A percentile compares a stretch with the other conserved stretches of the same genome.
phyloP scores from a whole-genome alignment of 2,888 invertebrate genomes.

The Spisula solida region DNA sequence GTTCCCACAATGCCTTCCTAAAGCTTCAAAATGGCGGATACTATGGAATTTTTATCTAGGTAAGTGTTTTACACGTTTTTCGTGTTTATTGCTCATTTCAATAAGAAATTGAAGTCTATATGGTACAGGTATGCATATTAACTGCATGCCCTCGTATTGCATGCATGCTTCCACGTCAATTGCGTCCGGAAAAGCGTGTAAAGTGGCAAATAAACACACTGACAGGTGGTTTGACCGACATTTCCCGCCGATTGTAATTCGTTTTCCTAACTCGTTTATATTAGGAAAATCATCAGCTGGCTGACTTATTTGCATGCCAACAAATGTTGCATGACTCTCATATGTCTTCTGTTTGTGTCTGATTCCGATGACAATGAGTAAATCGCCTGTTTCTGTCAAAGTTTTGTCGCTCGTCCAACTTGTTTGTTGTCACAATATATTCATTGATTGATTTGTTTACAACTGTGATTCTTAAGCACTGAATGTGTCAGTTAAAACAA shows the following conservation, averaged over 20 bases:
- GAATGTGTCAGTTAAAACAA: not conserved
- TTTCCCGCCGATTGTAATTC: conserved; percentile 56
- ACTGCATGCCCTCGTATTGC: not conserved
- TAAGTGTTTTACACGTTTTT: conserved; percentile 46
- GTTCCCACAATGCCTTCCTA: conserved; percentile 60
- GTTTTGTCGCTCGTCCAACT: not conserved
- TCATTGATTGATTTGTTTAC: not conserved
- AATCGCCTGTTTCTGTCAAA: not conserved
- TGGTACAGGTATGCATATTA: not conserved
- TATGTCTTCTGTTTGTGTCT: not conserved
- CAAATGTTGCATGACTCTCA: not conserved
- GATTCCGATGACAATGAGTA: not conserved
- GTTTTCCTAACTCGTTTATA: conserved; percentile 1
- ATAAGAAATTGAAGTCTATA: not conserved
- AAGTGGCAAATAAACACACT: conserved; percentile 2
- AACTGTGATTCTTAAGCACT: not conserved
- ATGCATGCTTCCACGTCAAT: not conserved
- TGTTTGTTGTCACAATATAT: not conserved
- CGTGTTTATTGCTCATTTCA: not conserved
- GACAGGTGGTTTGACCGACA: conserved; percentile 48
- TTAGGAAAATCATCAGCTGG: not conserved
- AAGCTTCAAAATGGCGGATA: conserved; percentile 76
- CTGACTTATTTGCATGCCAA: not conserved
- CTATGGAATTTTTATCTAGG: conserved; percentile 54
- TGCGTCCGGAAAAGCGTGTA: not conserved